Evolutionary conservation across 2,113 vertebrate species (phyloP).

Genomic region (Zosterops japonicus): DNA sequence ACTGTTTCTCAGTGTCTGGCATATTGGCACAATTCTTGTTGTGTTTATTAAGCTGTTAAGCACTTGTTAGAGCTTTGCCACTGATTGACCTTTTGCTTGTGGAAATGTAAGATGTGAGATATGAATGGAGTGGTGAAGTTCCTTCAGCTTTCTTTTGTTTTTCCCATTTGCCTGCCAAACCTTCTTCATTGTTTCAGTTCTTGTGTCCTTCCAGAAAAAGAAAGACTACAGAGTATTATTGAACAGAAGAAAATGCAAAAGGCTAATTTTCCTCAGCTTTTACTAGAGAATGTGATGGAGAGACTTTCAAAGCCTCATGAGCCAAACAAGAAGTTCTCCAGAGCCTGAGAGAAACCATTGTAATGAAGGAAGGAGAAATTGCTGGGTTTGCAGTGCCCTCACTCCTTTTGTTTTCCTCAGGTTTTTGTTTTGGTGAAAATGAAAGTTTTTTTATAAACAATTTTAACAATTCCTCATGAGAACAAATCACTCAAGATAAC

Average conservation of each 20-base stretch:
- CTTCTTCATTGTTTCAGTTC: background rate
- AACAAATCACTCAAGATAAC: background rate
- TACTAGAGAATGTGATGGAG: background rate
- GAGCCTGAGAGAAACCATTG: background rate
- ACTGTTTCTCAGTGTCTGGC: background rate
- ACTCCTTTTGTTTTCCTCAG: background rate
- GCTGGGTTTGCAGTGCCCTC: background rate
- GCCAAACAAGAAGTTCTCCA: background rate
- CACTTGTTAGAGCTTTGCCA: background rate
- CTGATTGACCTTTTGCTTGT: background rate
- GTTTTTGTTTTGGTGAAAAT: background rate
- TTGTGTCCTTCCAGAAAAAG: background rate
- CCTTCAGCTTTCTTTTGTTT: background rate
- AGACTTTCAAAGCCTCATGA: background rate
- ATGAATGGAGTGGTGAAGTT: background rate
- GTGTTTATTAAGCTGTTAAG: background rate
- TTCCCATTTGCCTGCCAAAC: background rate
- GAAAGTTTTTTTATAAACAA: rapidly evolving
- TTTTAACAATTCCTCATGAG: background rate
- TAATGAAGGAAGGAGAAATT: background rate
- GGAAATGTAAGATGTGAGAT: background rate
- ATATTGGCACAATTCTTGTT: background rate
- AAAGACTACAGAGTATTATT: background rate
- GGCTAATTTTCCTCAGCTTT: background rate
- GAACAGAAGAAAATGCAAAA: background rate